Evolutionary conservation across 2,888 invertebrate genomes (phyloP).

Genomic region (Drosophila diplacantha): DNA sequence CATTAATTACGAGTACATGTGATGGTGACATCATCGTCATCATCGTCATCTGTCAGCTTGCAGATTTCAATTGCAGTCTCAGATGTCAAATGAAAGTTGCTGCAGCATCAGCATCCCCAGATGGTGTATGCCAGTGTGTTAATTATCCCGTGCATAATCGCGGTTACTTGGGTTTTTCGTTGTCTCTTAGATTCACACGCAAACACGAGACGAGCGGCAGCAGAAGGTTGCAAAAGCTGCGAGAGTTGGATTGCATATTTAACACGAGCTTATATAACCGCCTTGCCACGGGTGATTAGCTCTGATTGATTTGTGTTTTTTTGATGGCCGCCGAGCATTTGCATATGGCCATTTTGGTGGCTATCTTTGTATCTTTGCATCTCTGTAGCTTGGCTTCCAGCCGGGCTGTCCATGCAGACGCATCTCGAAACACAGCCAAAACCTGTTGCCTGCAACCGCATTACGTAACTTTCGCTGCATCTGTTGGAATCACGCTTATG

Average conservation of each 20-base stretch:
- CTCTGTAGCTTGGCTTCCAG: constrained; percentile 2
- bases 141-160: constrained; percentile 15
- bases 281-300: constrained; percentile 50
- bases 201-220: constrained; percentile 3
- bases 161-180: constrained; percentile 4
- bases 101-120: background rate
- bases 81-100: constrained; percentile 61
- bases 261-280: constrained; percentile 22
- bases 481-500: constrained; percentile 37
- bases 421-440: constrained; percentile 25
- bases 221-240: constrained; percentile 29
- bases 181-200: constrained; percentile 32
- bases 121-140: constrained; percentile 9
- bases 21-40: constrained; percentile 41
- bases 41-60: constrained; percentile 17
- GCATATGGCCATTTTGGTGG: constrained; percentile 21
- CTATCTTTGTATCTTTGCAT: background rate
- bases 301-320: constrained; percentile 62
- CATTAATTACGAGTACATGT: constrained; percentile 51
- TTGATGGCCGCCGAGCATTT: constrained; percentile 27
- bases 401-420: constrained; percentile 19
- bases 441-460: constrained; percentile 50
- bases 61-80: constrained; percentile 46
- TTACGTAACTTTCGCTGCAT: constrained; percentile 64
- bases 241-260: constrained; percentile 4